phyloP scores from a whole-genome alignment of 2,888 invertebrate species.

The Molanna angustata region DNA sequence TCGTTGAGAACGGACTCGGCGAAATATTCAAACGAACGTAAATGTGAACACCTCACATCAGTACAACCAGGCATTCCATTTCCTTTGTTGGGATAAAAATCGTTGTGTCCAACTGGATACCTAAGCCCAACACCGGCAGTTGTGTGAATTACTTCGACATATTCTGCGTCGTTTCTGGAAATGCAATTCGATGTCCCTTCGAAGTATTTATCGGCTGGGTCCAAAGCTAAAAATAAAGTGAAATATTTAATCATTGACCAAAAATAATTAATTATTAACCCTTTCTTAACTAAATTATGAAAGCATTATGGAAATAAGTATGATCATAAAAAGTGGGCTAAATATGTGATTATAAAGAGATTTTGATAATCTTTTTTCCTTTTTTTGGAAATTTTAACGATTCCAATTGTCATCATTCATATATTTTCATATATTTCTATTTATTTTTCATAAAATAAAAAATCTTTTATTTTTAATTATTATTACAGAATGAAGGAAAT shows the following conservation, averaged over 20 bases:
- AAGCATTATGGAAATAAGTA: too few relatives aligned
- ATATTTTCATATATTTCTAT: too few relatives aligned
- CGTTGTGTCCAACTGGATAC: slow-evolving; percentile 34
- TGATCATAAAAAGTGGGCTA: too few relatives aligned
- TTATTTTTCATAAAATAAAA: too few relatives aligned
- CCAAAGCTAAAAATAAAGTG: slow-evolving; percentile 27
- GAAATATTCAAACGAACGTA: slow-evolving; percentile 31
- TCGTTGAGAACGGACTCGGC: slow-evolving; percentile 29
- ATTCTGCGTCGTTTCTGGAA: slow-evolving; percentile 35
- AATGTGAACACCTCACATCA: slow-evolving; percentile 34
- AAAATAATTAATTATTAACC: background rate
- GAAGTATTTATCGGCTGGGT: slow-evolving; percentile 37
- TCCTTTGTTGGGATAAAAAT: slow-evolving; percentile 39
- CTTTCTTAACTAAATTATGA: too few relatives aligned
- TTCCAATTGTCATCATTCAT: too few relatives aligned
- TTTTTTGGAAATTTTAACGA: too few relatives aligned
- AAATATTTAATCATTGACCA: background rate
- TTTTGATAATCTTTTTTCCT: too few relatives aligned
- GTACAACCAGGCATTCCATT: slow-evolving; percentile 29
- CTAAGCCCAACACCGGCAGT: slow-evolving; percentile 36
- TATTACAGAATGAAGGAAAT: too few relatives aligned
- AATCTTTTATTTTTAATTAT: too few relatives aligned
- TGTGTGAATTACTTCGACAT: slow-evolving; percentile 38
- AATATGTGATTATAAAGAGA: too few relatives aligned
- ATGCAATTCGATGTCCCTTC: slow-evolving; percentile 31